Evolutionary conservation across 2,113 vertebrate species (phyloP).

Genomic region (Thoracochromis brauschi): DNA sequence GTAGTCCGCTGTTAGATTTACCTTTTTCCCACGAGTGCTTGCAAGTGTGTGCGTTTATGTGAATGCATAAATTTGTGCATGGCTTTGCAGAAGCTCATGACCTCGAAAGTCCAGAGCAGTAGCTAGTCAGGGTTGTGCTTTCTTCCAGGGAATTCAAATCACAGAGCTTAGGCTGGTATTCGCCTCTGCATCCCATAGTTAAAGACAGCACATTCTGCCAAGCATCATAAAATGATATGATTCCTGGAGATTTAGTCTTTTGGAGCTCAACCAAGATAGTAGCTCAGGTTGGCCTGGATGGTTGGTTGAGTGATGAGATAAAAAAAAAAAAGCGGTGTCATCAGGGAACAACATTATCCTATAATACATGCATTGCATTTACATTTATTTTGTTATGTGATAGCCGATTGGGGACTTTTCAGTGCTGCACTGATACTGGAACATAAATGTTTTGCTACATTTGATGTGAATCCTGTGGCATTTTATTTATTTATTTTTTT

Average conservation of each 20-base stretch:
- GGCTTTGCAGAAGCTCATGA: background rate
- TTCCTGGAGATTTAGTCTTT: background rate
- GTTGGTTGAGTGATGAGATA: background rate
- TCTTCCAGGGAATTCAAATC: background rate
- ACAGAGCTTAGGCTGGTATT: background rate
- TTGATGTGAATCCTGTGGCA: background rate
- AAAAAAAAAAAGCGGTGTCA: background rate
- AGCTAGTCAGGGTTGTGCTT: background rate
- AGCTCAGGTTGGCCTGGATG: background rate
- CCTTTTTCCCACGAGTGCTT: background rate
- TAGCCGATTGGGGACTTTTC: background rate
- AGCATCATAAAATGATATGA: background rate
- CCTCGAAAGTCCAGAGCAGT: background rate
- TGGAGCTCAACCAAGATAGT: background rate
- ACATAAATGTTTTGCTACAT: background rate
- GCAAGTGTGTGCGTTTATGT: background rate
- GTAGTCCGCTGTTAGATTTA: background rate
- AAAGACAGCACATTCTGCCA: constrained; percentile 1
- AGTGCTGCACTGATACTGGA: background rate
- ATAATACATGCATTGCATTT: background rate
- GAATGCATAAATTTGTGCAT: background rate
- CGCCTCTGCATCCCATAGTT: background rate
- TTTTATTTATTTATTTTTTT: rapidly evolving
- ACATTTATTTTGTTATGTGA: background rate
- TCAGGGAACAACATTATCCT: background rate